phyloP scores from a whole-genome alignment of 1,140 invertebrate species.

The Oryctes rhinoceros region DNA sequence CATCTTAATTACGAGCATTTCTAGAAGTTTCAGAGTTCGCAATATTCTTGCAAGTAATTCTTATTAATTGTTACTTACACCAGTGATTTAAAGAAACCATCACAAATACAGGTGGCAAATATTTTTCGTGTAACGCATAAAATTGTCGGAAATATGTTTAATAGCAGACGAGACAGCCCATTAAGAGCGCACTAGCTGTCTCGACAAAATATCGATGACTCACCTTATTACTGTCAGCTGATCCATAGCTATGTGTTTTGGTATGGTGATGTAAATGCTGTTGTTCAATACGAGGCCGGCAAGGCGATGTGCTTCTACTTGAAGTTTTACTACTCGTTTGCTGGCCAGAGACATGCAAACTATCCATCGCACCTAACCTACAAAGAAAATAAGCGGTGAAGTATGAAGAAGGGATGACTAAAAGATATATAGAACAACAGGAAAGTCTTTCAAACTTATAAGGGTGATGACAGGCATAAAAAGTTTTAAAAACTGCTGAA shows the following conservation, averaged over 20 bases:
- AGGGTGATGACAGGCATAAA: too few relatives aligned
- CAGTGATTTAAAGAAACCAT: too few relatives aligned
- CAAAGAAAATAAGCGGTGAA: conserved; percentile 15
- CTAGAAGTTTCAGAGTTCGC: too few relatives aligned
- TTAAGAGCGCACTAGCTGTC: background rate
- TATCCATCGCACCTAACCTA: conserved; percentile 56
- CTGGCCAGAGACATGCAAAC: conserved; percentile 57
- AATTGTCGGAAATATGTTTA: background rate
- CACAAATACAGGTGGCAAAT: too few relatives aligned
- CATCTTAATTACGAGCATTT: too few relatives aligned
- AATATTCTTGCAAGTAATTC: too few relatives aligned
- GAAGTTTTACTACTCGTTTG: conserved; percentile 59
- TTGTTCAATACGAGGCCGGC: conserved; percentile 50
- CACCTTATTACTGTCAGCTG: conserved; percentile 58
- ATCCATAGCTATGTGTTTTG: conserved; percentile 59
- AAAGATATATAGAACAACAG: background rate
- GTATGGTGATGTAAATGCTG: conserved; percentile 49
- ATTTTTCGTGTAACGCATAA: too few relatives aligned
- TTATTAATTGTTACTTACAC: too few relatives aligned
- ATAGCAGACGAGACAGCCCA: background rate
- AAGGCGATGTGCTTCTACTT: conserved; percentile 59
- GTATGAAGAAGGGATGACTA: background rate
- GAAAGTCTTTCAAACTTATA: background rate
- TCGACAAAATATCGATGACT: conserved; percentile 22
- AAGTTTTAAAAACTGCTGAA: too few relatives aligned